phyloP scores from a whole-genome alignment of 2,888 invertebrate genomes.

The Oscheius sp. region DNA sequence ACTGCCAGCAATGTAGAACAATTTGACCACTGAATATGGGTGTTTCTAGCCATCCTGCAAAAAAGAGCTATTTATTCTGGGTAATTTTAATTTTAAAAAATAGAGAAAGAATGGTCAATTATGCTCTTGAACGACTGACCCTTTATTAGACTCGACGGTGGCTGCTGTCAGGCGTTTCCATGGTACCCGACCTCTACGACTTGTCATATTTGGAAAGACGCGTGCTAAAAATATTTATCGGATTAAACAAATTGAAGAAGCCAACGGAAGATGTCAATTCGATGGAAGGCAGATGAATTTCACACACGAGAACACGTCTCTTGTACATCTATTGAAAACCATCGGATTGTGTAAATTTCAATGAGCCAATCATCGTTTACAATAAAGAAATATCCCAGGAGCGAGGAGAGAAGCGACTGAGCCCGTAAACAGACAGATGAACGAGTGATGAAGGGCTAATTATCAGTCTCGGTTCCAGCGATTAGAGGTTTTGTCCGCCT shows the following conservation, averaged over 20 bases:
- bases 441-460: background rate
- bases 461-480: background rate
- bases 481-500: too few relatives aligned
- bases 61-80: background rate
- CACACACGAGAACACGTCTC: too few relatives aligned
- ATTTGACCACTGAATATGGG: slow-evolving; percentile 16
- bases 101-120: background rate
- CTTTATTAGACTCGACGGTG: slow-evolving; percentile 10
- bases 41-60: slow-evolving; percentile 15
- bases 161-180: slow-evolving; percentile 18
- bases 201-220: background rate
- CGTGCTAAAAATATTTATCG: background rate
- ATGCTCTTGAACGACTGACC: background rate
- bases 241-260: background rate
- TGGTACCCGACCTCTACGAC: slow-evolving; percentile 21
- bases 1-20: slow-evolving; percentile 17
- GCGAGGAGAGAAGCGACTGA: background rate
- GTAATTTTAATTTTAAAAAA: background rate
- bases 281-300: background rate
- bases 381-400: too few relatives aligned
- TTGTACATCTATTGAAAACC: too few relatives aligned
- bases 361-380: too few relatives aligned
- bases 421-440: too few relatives aligned
- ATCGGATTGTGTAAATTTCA: too few relatives aligned
- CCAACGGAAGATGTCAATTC: background rate